Base-by-base conservation (phyloP, 2,888 invertebrate species). In the Pinctada fucata region DNA sequence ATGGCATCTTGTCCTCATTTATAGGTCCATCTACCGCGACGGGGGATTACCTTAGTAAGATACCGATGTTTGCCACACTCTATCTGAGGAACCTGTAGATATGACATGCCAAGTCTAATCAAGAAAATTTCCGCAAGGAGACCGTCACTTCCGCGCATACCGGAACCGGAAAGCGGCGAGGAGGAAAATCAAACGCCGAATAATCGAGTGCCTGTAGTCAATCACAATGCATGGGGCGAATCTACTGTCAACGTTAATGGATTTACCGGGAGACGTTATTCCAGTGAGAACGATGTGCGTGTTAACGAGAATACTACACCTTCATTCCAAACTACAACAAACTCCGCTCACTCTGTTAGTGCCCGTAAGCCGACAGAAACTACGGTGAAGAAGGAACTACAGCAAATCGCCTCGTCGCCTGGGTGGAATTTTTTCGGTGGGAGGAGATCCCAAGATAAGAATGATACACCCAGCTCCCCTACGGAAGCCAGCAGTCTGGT, bases 31-130 rank as follows among this genome's bases (percentile, higher is more conserved):
- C 31, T 31, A 31, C 31, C 31, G 31, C 0, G 31, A 31, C 31
- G 31, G 31, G 31, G 31, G 31, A 31, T 31, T 31, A 31, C 31
- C 31, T 31, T 31, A 31, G 31, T 31, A 31, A 31, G 31, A 31
- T 31, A 31, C 31, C 31, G 31, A 31, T 31, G 31, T 31, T 31
- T 31, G 31, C 31, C 31, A 31, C 31, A 31, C 31, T 31, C 31
- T 31, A 31, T 31, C 31, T 31, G 31, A 31, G 31, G 31, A 31
- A 31, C 31, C 31, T 31, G 31, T 31, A 31, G 31, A 31, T 31
- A 31, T 31, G 31, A 71, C 6, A 80, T 80, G 80, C 80, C 80
- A 16, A 80, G 80, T 72, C 58, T 80, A 51, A 80, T 80, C 16
- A 80, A 80, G 52, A 75, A 72, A 45, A 45, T 79, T 8, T 79